Percentiles rank a stretch among this genome's conserved stretches.
phyloP scores from a whole-genome alignment of 2,797 vertebrate species.

The Hylomyscus alleni region DNA sequence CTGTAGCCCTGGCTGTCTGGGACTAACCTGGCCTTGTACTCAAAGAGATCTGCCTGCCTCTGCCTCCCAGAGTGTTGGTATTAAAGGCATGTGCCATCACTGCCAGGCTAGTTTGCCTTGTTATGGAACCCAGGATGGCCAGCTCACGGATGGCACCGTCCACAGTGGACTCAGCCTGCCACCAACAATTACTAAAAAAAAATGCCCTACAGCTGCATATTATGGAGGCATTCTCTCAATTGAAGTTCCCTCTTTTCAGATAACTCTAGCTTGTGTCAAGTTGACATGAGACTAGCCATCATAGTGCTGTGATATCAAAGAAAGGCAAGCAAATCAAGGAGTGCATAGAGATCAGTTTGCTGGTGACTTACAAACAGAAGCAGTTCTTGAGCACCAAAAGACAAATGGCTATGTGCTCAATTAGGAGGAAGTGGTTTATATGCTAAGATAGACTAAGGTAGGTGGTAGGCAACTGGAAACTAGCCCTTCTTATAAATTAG shows the following conservation, averaged over 20 bases:
- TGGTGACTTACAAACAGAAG: not conserved
- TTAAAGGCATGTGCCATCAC: not conserved
- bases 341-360: not conserved
- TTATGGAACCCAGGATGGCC: not conserved
- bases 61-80: not conserved
- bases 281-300: not conserved
- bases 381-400: too few species aligned
- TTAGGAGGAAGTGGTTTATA: not conserved
- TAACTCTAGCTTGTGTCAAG: not conserved
- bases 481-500: not conserved
- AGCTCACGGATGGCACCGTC: not conserved
- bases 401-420: not conserved
- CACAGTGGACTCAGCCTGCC: not conserved
- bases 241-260: not conserved
- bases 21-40: too few species aligned
- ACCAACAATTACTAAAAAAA: not conserved
- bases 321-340: not conserved
- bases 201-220: not conserved
- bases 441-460: not conserved
- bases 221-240: not conserved
- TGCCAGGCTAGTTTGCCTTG: not conserved
- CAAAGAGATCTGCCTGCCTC: not conserved
- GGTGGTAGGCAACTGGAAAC: not conserved
- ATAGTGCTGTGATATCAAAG: not conserved
- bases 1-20: too few species aligned